Percentiles rank a stretch among this genome's conserved stretches.
These are phyloP conservation scores for Drosophila borealis DNA, from an alignment of 2,888 invertebrate species.

Conservation along the genomic window DNA sequence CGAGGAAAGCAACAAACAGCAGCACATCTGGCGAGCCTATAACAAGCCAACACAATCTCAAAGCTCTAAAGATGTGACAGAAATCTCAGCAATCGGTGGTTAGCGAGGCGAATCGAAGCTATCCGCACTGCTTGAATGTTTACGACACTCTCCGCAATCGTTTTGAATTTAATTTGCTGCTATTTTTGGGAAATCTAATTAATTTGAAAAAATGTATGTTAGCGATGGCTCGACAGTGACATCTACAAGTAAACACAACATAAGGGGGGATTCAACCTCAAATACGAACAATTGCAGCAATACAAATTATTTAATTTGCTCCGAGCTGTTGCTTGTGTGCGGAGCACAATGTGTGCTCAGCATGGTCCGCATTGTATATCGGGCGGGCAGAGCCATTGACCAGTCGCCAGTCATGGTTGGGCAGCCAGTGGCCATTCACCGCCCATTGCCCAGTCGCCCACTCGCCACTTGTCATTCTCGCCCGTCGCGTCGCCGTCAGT, in stretches of 20 bases:
- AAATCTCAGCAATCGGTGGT: conserved; percentile 29
- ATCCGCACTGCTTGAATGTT: conserved; percentile 42
- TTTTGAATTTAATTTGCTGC: conserved; percentile 44
- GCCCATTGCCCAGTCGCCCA: conserved; percentile 17
- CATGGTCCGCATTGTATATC: conserved; percentile 21
- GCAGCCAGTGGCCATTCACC: conserved; percentile 12
- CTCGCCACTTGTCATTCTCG: conserved; percentile 44
- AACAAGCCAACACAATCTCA: conserved; percentile 36
- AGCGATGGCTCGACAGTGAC: conserved; percentile 10
- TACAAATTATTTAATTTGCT: conserved; percentile 76
- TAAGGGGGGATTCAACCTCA: conserved; percentile 25
- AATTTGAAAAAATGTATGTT: conserved; percentile 46
- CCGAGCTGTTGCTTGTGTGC: conserved; percentile 19
- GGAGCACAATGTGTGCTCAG: conserved; percentile 18
- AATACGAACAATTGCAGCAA: conserved; percentile 60
- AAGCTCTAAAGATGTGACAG: conserved; percentile 4
- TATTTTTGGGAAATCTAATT: conserved; percentile 64
- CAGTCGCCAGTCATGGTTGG: conserved; percentile 19
- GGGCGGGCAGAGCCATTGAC: conserved; percentile 28
- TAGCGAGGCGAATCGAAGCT: background rate
- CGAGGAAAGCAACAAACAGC: conserved; percentile 1
- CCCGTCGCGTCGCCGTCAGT: conserved; percentile 44
- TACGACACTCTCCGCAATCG: conserved; percentile 29
- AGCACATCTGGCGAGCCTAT: conserved; percentile 61
- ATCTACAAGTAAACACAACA: conserved; percentile 7